Conservation (phyloP, 2,888 invertebrate genomes). For the Pollenia labialis region DNA sequence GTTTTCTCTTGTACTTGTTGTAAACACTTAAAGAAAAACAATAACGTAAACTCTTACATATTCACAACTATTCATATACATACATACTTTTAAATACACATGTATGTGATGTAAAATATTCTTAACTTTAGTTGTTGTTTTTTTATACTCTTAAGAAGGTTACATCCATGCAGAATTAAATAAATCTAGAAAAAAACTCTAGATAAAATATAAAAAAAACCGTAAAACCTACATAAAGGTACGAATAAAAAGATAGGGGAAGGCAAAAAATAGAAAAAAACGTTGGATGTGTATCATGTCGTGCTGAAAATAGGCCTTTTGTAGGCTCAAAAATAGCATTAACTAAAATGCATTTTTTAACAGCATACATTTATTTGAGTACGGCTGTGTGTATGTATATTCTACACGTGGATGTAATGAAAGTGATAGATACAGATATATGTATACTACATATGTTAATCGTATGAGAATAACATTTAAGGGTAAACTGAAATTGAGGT, state of each 20-base stretch:
- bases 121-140: slow-evolving; percentile 31
- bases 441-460: background rate
- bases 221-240: background rate
- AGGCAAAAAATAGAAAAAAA: too few species aligned
- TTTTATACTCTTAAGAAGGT: slow-evolving; percentile 58
- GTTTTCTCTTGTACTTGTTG: slow-evolving; percentile 36
- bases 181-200: slow-evolving; percentile 38
- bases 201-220: slow-evolving; percentile 25
- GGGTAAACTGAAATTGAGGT: too few species aligned
- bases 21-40: slow-evolving; percentile 28
- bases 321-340: slow-evolving; percentile 62
- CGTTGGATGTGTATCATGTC: background rate
- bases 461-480: too few species aligned
- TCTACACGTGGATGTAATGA: background rate
- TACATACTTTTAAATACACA: background rate
- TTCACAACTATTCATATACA: too few species aligned
- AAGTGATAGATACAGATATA: background rate
- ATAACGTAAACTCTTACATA: background rate
- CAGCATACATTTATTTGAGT: slow-evolving; percentile 18
- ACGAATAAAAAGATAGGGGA: slow-evolving; percentile 7
- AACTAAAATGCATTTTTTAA: slow-evolving; percentile 55
- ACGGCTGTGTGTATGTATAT: background rate
- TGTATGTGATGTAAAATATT: slow-evolving; percentile 15
- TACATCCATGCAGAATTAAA: slow-evolving; percentile 46
- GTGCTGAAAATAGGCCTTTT: slow-evolving; percentile 46